These are phyloP conservation scores for Cladopsammia gracilis DNA, from an alignment of 64 coral and sea anemone genomes.

Conservation along the genomic window DNA sequence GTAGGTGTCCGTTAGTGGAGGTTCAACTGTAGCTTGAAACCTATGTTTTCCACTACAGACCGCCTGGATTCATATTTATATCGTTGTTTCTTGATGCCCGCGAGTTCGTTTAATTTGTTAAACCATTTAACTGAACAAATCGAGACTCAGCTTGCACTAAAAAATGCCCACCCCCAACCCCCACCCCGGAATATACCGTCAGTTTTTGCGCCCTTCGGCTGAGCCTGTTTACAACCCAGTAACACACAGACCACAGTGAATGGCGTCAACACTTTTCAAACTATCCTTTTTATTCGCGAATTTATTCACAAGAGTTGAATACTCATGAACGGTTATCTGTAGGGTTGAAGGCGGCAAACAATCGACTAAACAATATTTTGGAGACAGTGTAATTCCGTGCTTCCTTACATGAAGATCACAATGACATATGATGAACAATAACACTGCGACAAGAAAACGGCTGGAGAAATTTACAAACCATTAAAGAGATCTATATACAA, in stretches of 20 bases:
- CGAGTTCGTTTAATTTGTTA: too few species aligned
- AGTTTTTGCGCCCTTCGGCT: too few species aligned
- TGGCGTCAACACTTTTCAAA: background rate
- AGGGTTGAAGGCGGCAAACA: background rate
- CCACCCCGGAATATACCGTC: too few species aligned
- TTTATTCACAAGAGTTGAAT: constrained; percentile 46
- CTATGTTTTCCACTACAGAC: too few species aligned
- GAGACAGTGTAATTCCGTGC: background rate
- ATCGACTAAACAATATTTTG: background rate
- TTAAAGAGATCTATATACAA: constrained; percentile 17
- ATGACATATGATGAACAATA: background rate
- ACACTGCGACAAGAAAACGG: background rate
- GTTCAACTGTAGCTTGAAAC: too few species aligned
- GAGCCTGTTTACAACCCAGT: background rate
- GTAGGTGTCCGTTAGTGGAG: too few species aligned
- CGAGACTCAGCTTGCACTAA: too few species aligned
- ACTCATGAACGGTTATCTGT: background rate
- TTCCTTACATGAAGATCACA: background rate
- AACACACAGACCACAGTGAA: background rate
- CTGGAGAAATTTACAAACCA: constrained; percentile 23
- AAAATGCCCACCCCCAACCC: too few species aligned
- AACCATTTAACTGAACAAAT: too few species aligned
- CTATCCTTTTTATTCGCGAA: constrained; percentile 31
- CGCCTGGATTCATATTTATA: too few species aligned
- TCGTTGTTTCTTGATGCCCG: too few species aligned